Percentiles rank a stretch among this genome's conserved stretches.
Conservation (phyloP, 2,888 invertebrate genomes). For the Philonicus albiceps region DNA sequence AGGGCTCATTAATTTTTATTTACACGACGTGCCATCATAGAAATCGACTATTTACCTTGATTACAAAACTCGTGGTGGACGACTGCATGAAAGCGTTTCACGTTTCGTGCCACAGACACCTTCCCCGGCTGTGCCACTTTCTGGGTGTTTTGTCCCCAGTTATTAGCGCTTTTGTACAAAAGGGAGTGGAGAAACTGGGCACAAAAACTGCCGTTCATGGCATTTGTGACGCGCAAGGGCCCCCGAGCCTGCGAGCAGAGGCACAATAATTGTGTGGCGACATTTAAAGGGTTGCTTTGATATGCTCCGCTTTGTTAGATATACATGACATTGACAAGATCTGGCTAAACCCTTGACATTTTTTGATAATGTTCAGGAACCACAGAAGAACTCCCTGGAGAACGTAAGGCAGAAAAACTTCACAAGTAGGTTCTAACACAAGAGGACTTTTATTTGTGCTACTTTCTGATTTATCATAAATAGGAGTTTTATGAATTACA, state of each 20-base stretch:
- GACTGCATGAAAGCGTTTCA: slow-evolving; percentile 14
- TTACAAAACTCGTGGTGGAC: slow-evolving; percentile 33
- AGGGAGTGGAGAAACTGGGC: neutral
- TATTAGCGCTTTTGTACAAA: slow-evolving; percentile 15
- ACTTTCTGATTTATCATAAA: slow-evolving; percentile 1
- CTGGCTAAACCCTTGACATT: slow-evolving; percentile 1
- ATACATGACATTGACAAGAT: slow-evolving; percentile 3
- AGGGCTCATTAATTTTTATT: slow-evolving; percentile 44
- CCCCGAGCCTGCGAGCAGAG: neutral
- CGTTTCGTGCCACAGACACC: slow-evolving; percentile 18
- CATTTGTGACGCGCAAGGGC: neutral
- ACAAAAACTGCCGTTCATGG: slow-evolving; percentile 1
- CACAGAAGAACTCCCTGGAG: neutral
- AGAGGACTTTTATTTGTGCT: neutral
- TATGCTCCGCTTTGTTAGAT: neutral
- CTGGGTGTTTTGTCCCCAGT: slow-evolving; percentile 7
- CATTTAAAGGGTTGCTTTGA: slow-evolving; percentile 31
- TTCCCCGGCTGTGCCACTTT: neutral
- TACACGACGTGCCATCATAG: slow-evolving; percentile 45
- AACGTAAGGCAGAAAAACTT: neutral
- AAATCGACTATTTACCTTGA: slow-evolving; percentile 44
- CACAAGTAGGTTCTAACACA: neutral
- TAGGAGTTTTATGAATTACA: neutral
- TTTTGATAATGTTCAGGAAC: neutral
- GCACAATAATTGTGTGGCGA: slow-evolving; percentile 3